Evolutionary conservation across 2,797 vertebrate species (phyloP), one percentile per base, ranked within the genome.

Genomic region (Apodemus agrarius): DNA sequence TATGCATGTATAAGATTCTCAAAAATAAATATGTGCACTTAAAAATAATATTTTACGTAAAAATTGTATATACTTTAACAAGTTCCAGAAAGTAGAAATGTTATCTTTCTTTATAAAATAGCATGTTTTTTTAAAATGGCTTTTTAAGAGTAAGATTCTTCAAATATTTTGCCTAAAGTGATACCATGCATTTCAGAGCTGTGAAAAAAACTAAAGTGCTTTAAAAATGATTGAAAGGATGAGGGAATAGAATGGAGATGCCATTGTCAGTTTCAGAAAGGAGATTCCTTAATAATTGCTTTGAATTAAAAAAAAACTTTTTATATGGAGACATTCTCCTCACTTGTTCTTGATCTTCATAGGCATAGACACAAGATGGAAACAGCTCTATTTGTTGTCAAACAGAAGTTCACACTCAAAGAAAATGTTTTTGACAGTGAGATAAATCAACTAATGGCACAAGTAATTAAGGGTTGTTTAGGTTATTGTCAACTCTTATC

Each of bases 401-500:
- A 65, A 37, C 19, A 92, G 85, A 63, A 76, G 63, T 52, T 82
- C 57, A 89, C 46, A 75, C 3, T 67, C 2, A n/a, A 4, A 37
- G 54, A 90, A 96, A 61, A 57, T 90, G 8, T 79, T 81, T 97
- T 95, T 89, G 65, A 89, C 59, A 46, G 54, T 37, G 69, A 54
- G 6, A 80, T 69, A 89, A 81, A 81, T 81, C 59, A 88, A 93
- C 63, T 49, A 3, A 13, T 84, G 65, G 90, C 72, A 78, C 29
- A 65, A 16, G 7, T 95, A 93, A 74, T 65, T 31, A 57, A 89
- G 46, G 16, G 5, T 34, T 88, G 37, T 91, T 91, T 84, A 95
- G 59, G 22, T 29, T 94, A 83, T 34, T 94, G 80, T 85, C 52
- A 93, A 91, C 91, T 79, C 52, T 95, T 54, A 37, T 95, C 72